A percentile compares a stretch with the other conserved stretches of the same genome.
Evolutionary conservation across 53 echinoderm and acorn worm species (phyloP).

Genomic region (Stichopus horrens): DNA sequence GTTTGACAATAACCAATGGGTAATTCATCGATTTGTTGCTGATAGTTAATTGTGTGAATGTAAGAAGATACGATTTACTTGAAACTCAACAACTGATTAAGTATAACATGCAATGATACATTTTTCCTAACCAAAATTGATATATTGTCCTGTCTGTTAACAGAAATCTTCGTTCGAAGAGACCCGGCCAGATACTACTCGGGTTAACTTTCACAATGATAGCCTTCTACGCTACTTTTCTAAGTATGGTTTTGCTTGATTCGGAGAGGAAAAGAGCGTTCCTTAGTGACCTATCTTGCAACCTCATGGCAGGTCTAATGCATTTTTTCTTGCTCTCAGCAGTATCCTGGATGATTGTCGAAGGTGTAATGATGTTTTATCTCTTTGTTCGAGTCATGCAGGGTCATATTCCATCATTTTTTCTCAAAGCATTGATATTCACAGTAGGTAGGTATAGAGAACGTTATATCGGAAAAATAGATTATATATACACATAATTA

Average conservation of each 20-base stretch:
- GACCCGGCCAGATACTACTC: constrained; percentile 77
- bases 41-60: too few species aligned
- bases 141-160: too few species aligned
- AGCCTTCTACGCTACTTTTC: constrained; percentile 72
- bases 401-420: constrained; percentile 54
- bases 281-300: constrained; percentile 60
- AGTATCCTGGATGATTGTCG: constrained; percentile 89
- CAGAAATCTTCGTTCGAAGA: constrained; percentile 79
- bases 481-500: too few species aligned
- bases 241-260: constrained; percentile 66
- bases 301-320: constrained; percentile 67
- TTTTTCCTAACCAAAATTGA: too few species aligned
- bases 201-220: constrained; percentile 64
- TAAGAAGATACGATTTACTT: too few species aligned
- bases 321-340: constrained; percentile 86
- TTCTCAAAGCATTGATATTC: constrained; percentile 64
- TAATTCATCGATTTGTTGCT: too few species aligned
- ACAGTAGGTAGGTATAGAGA: constrained; percentile 59
- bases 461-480: too few species aligned
- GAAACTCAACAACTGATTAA: too few species aligned
- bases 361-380: constrained; percentile 83
- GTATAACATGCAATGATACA: too few species aligned
- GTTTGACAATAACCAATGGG: too few species aligned
- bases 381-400: constrained; percentile 76
- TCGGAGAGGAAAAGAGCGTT: constrained; percentile 61